These are phyloP conservation scores for Eurystomus gularis DNA, from an alignment of 2,113 vertebrate genomes.

Conservation along the genomic window DNA sequence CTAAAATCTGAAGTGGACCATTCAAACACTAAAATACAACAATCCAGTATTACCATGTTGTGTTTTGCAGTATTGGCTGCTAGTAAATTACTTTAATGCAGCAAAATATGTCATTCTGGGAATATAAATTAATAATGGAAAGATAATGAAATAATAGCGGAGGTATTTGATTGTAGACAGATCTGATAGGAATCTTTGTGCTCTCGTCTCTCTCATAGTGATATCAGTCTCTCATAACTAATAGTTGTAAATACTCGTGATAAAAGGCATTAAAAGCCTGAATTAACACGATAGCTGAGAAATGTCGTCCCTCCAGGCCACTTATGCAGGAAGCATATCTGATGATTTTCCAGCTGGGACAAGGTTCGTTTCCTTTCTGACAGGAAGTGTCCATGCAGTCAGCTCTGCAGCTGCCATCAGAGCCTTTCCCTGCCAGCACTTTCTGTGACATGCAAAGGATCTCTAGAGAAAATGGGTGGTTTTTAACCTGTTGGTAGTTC, in stretches of 20 bases:
- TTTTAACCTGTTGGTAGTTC: not conserved
- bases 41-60: not conserved
- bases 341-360: conserved; percentile 19
- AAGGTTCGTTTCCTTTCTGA: conserved; percentile 21
- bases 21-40: not conserved
- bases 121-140: not conserved
- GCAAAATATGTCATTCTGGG: not conserved
- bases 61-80: not conserved
- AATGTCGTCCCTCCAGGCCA: not conserved
- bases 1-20: not conserved
- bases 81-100: not conserved
- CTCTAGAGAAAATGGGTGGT: not conserved
- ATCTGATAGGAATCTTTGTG: not conserved
- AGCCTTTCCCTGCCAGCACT: conserved; percentile 63
- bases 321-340: not conserved
- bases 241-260: not conserved
- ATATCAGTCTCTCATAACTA: not conserved
- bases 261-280: conserved; percentile 5
- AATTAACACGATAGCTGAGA: not conserved
- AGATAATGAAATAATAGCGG: not conserved
- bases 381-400: conserved; percentile 76
- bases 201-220: not conserved
- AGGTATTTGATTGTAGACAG: not conserved
- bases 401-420: conserved; percentile 70
- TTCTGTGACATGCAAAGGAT: not conserved